Base-by-base conservation (phyloP, 2,113 vertebrate species). In the Phalacrocorax carbo region DNA sequence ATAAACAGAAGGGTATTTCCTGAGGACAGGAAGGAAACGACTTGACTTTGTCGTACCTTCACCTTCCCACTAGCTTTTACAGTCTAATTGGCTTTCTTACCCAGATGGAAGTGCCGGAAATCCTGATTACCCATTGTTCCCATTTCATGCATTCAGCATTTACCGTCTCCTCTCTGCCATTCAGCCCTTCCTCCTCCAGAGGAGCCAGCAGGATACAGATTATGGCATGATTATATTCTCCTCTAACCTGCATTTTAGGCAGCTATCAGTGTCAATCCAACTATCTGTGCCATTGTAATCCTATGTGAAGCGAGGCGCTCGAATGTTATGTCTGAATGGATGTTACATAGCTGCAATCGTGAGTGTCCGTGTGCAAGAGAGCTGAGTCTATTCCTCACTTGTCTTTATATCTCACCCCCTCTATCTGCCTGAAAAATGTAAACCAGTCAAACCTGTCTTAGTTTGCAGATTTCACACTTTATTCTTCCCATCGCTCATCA, bases 61-160 rank as follows among this genome's bases (percentile, higher is more conserved):
- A 80, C 89, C 93, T 95, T 91, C 91, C 89, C 89, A 87, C 57
- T 57, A 76, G 78, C 78, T 76, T 46, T 79, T 70, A 48, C 34
- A 58, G 68, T 30, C 66, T 80, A 70, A 93, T 18, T 70, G 86
- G 73, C 42, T 93, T 89, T 90, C 62, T 95, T 70, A 65, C 34
- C 29, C 66, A 62, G 82, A 77, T 30, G 89, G 81, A 94, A 85
- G 52, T 1, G 5, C 23, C 3, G 52, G 94, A 77, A 95, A 89
- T 51, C 84, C 95, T 93, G 96, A 95, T 95, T 91, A 71, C 48
- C 89, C 70, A 95, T 95, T 96, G 91, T 97, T 95, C 93, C 57
- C 64, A 32, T 93, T 55, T 16, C 0, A 1, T 90, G 80, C 54
- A 23, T 26, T 96, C 86, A 94, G 86, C 93, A 70, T 25, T 80